These are phyloP conservation scores for Promerops cafer DNA, from an alignment of 2,113 vertebrate genomes.

Conservation along the genomic window DNA sequence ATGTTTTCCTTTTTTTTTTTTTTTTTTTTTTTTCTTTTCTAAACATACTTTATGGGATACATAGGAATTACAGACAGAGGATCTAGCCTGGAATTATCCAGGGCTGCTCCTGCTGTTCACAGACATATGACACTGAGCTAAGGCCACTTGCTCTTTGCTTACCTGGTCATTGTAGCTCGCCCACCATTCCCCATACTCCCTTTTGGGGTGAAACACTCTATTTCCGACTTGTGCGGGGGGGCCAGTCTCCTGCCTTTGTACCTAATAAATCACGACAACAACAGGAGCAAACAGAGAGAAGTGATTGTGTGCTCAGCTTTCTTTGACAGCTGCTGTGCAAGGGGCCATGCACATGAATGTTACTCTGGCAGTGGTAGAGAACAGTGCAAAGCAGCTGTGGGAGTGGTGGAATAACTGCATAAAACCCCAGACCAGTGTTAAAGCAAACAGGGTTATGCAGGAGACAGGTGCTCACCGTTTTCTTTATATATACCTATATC, in stretches of 20 bases:
- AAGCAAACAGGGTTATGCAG: neutral
- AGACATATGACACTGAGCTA: slow-evolving; percentile 67
- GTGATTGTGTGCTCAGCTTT: slow-evolving; percentile 68
- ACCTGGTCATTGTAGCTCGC: slow-evolving; percentile 81
- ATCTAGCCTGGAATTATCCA: slow-evolving; percentile 40
- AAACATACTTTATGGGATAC: slow-evolving; percentile 27
- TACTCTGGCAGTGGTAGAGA: neutral
- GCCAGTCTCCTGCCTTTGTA: slow-evolving; percentile 83
- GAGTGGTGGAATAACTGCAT: neutral
- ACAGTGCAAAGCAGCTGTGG: neutral
- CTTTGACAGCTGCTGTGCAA: slow-evolving; percentile 10
- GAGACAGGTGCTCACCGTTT: neutral
- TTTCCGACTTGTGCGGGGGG: slow-evolving; percentile 81
- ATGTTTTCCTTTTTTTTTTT: neutral
- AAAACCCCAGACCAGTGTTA: neutral
- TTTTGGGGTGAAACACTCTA: slow-evolving; percentile 84
- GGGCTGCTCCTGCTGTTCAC: slow-evolving; percentile 44
- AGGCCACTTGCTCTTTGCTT: slow-evolving; percentile 72
- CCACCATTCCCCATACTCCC: slow-evolving; percentile 84
- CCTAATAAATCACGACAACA: slow-evolving; percentile 78
- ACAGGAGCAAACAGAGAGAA: slow-evolving; percentile 81
- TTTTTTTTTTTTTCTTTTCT: neutral
- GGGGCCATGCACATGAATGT: neutral
- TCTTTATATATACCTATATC: neutral
- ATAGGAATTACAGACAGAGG: slow-evolving; percentile 49